These are phyloP conservation scores for Alcedo atthis DNA, from an alignment of 2,797 vertebrate species.

Conservation along the genomic window DNA sequence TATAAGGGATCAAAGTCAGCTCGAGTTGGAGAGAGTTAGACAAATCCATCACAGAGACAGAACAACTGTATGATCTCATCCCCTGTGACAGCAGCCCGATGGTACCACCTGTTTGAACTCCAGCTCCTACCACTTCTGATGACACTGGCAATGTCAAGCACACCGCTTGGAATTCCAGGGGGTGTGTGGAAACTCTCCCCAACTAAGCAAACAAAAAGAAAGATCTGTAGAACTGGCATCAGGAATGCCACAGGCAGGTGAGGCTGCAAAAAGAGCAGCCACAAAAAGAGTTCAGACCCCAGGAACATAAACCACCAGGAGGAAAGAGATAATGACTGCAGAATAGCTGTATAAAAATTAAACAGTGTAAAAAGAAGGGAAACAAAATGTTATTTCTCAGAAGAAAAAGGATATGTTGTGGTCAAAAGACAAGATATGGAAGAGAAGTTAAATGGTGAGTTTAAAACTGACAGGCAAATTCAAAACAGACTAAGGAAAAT, in stretches of 20 bases:
- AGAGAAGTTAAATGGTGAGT: not conserved
- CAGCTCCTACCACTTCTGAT: not conserved
- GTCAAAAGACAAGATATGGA: not conserved
- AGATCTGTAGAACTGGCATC: not conserved
- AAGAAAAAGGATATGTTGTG: not conserved
- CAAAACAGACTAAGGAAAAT: not conserved
- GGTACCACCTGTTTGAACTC: slow-evolving; percentile 39
- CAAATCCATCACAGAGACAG: slow-evolving; percentile 18
- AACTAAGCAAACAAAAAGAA: not conserved
- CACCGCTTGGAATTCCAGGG: not conserved
- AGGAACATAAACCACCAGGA: not conserved
- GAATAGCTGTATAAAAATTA: not conserved
- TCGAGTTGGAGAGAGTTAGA: slow-evolving; percentile 47
- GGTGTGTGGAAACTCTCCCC: not conserved
- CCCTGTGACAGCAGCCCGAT: not conserved
- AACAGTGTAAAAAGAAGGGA: not conserved
- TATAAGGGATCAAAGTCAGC: slow-evolving; percentile 61
- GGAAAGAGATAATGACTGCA: no score
- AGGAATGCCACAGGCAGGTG: not conserved
- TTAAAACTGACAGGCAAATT: slow-evolving; percentile 12
- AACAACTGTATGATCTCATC: slow-evolving; percentile 40
- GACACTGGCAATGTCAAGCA: slow-evolving; percentile 33
- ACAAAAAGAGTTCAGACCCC: not conserved
- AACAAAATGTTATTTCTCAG: not conserved
- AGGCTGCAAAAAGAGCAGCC: not conserved